These are phyloP conservation scores for Symphodus melops DNA, from an alignment of 2,113 vertebrate genomes.

Conservation along the genomic window DNA sequence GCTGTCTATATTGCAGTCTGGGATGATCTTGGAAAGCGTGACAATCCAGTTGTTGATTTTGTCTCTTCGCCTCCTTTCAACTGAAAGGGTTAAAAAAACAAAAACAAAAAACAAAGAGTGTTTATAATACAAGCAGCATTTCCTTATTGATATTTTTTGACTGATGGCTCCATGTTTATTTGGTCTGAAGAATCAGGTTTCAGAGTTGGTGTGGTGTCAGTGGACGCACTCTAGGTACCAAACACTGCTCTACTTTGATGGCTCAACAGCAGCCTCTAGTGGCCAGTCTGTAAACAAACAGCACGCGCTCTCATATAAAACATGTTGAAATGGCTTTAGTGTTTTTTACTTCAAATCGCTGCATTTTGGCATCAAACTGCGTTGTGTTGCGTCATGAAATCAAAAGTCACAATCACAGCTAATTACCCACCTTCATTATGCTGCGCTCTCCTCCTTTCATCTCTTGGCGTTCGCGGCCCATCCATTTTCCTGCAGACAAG, in stretches of 20 bases:
- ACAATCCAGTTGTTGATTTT: constrained; percentile 98
- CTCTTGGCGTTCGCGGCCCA: constrained; percentile 88
- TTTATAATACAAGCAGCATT: not conserved
- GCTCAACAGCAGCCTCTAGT: constrained; percentile 76
- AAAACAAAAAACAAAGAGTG: too few species aligned
- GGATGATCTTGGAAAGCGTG: constrained; percentile 93
- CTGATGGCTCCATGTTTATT: not conserved
- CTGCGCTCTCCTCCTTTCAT: constrained; percentile 91
- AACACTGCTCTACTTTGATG: constrained; percentile 2
- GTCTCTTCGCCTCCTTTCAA: constrained; percentile 92
- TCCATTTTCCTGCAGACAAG: constrained; percentile 88
- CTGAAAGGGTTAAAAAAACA: constrained; percentile 61
- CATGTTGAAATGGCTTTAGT: constrained; percentile 39
- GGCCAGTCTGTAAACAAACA: constrained; percentile 25
- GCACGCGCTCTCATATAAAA: constrained; percentile 1
- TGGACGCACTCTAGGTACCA: not conserved
- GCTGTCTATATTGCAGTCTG: constrained; percentile 90
- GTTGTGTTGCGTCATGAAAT: constrained; percentile 54
- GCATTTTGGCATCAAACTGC: constrained; percentile 26
- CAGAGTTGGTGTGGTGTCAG: not conserved
- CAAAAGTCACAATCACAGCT: constrained; percentile 63
- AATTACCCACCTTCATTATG: constrained; percentile 91
- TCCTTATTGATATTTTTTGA: not conserved
- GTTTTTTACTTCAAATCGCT: constrained; percentile 43
- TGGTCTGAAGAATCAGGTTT: not conserved